phyloP scores from a whole-genome alignment of 2,888 invertebrate species.

The Drosophila villosipedis region DNA sequence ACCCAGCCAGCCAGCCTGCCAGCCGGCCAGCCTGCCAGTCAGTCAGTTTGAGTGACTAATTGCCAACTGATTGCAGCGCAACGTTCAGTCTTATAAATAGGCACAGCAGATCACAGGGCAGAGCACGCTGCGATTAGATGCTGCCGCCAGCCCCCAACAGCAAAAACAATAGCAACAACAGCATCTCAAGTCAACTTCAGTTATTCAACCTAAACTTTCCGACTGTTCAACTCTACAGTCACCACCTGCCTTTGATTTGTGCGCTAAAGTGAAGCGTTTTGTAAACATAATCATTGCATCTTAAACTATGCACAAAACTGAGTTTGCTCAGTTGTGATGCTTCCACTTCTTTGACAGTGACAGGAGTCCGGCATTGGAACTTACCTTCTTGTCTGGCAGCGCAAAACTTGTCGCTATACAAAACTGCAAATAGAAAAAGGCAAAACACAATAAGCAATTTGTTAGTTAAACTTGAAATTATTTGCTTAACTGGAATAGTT shows the following conservation, averaged over 20 bases:
- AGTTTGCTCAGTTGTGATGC: background rate
- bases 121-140: conserved; percentile 33
- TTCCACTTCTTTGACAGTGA: background rate
- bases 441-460: conserved; percentile 4
- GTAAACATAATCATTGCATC: conserved; percentile 18
- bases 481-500: conserved; percentile 5
- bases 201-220: conserved; percentile 3
- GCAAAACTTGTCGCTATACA: conserved; percentile 19
- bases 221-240: conserved; percentile 23
- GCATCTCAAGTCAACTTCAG: conserved; percentile 14
- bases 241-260: conserved; percentile 56
- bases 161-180: conserved; percentile 3
- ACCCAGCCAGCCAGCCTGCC: conserved; percentile 21
- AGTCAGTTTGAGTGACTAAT: conserved; percentile 73
- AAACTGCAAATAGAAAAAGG: conserved; percentile 39
- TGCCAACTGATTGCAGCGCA: conserved; percentile 65
- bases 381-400: conserved; percentile 47
- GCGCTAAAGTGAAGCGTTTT: conserved; percentile 33
- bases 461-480: conserved; percentile 28
- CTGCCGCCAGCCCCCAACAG: conserved; percentile 15
- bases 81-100: conserved; percentile 65
- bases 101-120: conserved; percentile 18
- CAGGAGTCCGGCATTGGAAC: conserved; percentile 13
- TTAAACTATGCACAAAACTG: conserved; percentile 7
- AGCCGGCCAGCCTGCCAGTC: conserved; percentile 26